These are phyloP conservation scores for Eulemur mongoz DNA, from an alignment of 2,797 vertebrate genomes.

Conservation along the genomic window DNA sequence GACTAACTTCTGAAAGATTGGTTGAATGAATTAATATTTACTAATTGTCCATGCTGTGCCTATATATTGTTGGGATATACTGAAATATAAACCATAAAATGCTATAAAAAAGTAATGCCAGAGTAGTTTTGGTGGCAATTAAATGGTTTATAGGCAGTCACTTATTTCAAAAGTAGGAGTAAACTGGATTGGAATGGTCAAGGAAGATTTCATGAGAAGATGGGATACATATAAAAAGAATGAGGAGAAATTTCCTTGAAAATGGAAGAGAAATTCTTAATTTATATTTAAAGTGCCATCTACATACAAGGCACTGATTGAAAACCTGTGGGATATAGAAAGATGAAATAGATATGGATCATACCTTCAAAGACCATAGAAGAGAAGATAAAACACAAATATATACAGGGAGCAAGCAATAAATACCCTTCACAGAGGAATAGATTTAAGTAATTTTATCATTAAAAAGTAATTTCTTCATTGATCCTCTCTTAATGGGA, in stretches of 20 bases:
- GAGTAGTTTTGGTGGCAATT: constrained; percentile 21
- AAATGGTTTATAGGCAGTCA: not conserved
- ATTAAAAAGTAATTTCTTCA: constrained; percentile 19
- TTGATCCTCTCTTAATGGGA: not conserved
- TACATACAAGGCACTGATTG: not conserved
- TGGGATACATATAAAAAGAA: not conserved
- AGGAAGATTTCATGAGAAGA: constrained; percentile 25
- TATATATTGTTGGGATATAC: constrained; percentile 23
- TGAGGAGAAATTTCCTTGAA: not conserved
- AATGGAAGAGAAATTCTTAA: constrained; percentile 41
- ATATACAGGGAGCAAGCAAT: constrained; percentile 38
- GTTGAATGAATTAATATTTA: not conserved
- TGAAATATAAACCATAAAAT: constrained; percentile 29
- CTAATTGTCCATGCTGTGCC: constrained; percentile 21
- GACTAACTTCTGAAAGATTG: not conserved
- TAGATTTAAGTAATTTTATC: constrained; percentile 34
- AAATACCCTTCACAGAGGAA: constrained; percentile 19
- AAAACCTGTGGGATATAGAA: constrained; percentile 33
- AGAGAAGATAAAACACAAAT: constrained; percentile 15
- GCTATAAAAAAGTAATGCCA: constrained; percentile 14
- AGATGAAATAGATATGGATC: constrained; percentile 1
- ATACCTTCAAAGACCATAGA: constrained; percentile 25
- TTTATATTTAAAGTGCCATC: constrained; percentile 46
- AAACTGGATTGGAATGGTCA: not conserved
- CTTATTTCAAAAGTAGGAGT: constrained; percentile 2